Evolutionary conservation across 2,888 invertebrate species (phyloP), one percentile per base, ranked within the genome.

Genomic region (Sceliomorpha sp.): DNA sequence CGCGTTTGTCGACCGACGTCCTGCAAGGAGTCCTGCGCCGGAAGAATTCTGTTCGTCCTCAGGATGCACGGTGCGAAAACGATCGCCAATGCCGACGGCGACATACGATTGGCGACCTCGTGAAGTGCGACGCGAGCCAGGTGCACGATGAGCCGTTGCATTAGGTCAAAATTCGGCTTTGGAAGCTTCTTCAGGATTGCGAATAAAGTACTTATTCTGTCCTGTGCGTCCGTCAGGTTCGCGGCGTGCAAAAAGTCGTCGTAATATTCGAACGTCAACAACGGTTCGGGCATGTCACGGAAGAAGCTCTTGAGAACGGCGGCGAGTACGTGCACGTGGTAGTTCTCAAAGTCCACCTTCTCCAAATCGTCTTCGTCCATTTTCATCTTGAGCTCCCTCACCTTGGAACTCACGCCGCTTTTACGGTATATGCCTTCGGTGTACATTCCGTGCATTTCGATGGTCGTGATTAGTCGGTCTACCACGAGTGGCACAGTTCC

Each of bases 1-100:
- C 93, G 91, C 45, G 96, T 97, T 88, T 97, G 97, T 45, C 95
- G 92, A 77, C 95, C 93, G 81, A 98, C 96, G 89, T 98, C 97
- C 81, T 94, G 94, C 73, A 98, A 90, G 82, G 96, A 95, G 88
- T 96, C 96, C 89, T 98, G 97, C 47, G 97, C 98, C 37, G 96
- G 96, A 75, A 96, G 92, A 70, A 93, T 89, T 87, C 96, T 94
- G 89, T 95, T 95, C 72, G 97, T 96, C 79, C 97, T 91, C 73
- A 98, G 90, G 66, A 98, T 95, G 89, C 98, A 98, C 40, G 98
- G 98, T 34, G 97, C 97, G 89, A 98, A 98, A 72, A 98, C 96
- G 76, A 98, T 97, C 47, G 98, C 96, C 74, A 98, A 89, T 48
- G 96, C 95, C 83, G 95, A 95, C 0, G 97, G 92, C 55, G 95